Conservation (phyloP, 2,797 vertebrate species). For the Cryptoblepharus egeriae region DNA sequence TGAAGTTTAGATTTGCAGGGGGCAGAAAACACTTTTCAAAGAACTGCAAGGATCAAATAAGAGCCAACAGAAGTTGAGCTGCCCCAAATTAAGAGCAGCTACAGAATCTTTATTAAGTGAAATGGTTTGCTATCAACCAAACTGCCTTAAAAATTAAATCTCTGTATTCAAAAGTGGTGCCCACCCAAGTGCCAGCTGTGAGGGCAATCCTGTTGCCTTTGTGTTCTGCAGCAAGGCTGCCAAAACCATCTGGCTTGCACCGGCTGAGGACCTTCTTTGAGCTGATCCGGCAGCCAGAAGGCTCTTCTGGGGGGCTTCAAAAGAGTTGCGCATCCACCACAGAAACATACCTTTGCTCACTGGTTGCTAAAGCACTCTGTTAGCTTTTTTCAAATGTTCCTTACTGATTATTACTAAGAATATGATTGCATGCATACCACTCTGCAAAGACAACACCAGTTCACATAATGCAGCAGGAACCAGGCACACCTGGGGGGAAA, state of each 20-base stretch:
- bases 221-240: neutral
- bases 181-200: neutral
- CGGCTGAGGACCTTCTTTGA: neutral
- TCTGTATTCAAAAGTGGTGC: neutral
- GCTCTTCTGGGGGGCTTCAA: neutral
- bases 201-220: neutral
- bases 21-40: neutral
- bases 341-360: neutral
- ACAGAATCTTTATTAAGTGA: neutral
- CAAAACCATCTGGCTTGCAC: neutral
- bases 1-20: conserved; percentile 14
- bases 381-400: too few species aligned
- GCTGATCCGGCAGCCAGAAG: too few species aligned
- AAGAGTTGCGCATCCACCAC: neutral
- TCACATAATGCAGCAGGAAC: too few species aligned
- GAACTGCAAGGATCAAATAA: neutral
- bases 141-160: neutral
- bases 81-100: neutral
- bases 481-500: too few species aligned
- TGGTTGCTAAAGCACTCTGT: too few species aligned
- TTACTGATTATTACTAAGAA: too few species aligned
- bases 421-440: too few species aligned
- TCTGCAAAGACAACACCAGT: too few species aligned
- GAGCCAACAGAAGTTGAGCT: neutral
- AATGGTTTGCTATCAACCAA: neutral